A percentile compares a stretch with the other conserved stretches of the same genome.
These are phyloP conservation scores for Oxytorus armatus DNA, from an alignment of 2,888 invertebrate genomes.

Conservation along the genomic window DNA sequence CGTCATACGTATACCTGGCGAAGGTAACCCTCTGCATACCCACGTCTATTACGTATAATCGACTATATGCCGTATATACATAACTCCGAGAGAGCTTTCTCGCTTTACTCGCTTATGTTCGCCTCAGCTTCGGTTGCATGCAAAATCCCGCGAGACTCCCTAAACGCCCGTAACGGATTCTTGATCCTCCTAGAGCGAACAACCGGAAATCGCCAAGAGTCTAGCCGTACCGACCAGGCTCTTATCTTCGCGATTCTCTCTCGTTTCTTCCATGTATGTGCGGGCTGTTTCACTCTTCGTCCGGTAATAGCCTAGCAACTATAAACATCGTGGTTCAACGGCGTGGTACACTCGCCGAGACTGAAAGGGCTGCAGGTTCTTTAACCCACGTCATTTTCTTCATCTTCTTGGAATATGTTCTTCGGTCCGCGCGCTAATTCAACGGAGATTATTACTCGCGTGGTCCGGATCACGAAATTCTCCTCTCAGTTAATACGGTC, in stretches of 20 bases:
- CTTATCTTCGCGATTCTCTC: constrained; percentile 25
- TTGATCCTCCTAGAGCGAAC: constrained; percentile 64
- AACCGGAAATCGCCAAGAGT: constrained; percentile 67
- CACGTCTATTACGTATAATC: constrained; percentile 62
- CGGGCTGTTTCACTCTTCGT: constrained; percentile 10
- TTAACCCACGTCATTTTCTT: constrained; percentile 8
- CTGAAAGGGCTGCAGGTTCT: constrained; percentile 40
- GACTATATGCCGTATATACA: constrained; percentile 20
- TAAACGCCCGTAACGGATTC: constrained; percentile 69
- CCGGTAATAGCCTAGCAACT: constrained; percentile 60
- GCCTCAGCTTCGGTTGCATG: constrained; percentile 55
- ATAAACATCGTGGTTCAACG: constrained; percentile 45
- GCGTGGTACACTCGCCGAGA: constrained; percentile 38
- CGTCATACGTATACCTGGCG: constrained; percentile 17
- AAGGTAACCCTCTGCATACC: constrained; percentile 19
- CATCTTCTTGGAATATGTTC: constrained; percentile 30
- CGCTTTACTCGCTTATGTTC: constrained; percentile 51
- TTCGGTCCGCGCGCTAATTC: constrained; percentile 32
- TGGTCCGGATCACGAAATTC: constrained; percentile 31
- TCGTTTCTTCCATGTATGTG: neutral
- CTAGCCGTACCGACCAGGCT: constrained; percentile 50
- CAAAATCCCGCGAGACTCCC: constrained; percentile 57
- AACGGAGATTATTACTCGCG: constrained; percentile 35
- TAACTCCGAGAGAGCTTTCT: constrained; percentile 41
- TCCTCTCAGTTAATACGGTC: neutral